Base-by-base conservation (phyloP, 2,888 invertebrate species). In the Ormia ochracea region DNA sequence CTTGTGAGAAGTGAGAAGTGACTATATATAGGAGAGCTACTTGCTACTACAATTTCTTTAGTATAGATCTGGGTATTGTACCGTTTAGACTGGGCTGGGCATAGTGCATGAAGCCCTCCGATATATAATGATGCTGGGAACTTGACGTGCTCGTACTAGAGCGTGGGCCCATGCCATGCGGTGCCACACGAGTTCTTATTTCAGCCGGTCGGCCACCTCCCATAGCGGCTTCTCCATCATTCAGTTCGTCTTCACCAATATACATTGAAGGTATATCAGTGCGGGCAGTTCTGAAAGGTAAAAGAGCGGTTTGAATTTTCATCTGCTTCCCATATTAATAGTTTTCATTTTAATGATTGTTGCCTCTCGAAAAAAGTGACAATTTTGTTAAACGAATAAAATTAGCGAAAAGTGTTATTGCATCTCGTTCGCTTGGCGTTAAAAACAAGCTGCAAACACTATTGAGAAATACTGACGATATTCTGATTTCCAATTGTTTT, bases 261-360 rank as follows among this genome's bases (percentile, higher is more conserved):
- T 90, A 90, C 90, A 90, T 90, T 43, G 90, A 90, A 82, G 90
- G 90, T 36, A 90, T 90, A 85, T 90, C 90, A 78, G 87, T 90
- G 83, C 90, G 87, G 56, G 89, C 89, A 36, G 90, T 90, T 84
- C 90, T 90, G 81, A 74, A 66, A 65, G 4, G 17, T 1, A 3
- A 23, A 4, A 65, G 17, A 12, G 1, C n/a, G n/a, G 3, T 7
- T 14, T 4, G 6, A 28, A 31, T 28, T 52, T n/a, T n/a, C n/a
- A n/a, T n/a, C n/a, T n/a, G n/a, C n/a, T n/a, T n/a, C n/a, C n/a
- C n/a, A n/a, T n/a, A n/a, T n/a, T n/a, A n/a, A n/a, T 52, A 52
- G 0, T 28, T 28, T 28, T 1, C n/a, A 4, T 14, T 5, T 3
- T n/a, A n/a, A n/a, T n/a, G n/a, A n/a, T n/a, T n/a, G n/a, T n/a